A percentile compares a stretch with the other conserved stretches of the same genome.
phyloP scores from a whole-genome alignment of 2,797 vertebrate species.

The Tangara arthus region DNA sequence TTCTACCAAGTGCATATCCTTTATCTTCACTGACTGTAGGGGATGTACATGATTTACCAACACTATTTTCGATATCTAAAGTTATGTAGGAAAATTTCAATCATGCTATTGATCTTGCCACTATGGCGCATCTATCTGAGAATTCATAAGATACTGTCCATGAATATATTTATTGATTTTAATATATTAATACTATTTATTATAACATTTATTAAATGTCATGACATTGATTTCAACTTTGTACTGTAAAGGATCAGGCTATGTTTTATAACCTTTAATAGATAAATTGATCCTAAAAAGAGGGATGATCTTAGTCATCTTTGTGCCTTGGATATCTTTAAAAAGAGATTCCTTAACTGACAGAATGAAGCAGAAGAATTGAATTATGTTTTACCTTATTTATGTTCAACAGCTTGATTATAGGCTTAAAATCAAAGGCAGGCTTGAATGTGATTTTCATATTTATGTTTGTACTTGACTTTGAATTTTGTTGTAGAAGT shows the following conservation, averaged over 20 bases:
- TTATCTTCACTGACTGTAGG: not conserved
- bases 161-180: not conserved
- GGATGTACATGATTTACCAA: not conserved
- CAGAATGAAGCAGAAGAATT: not conserved
- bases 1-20: not conserved
- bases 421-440: not conserved
- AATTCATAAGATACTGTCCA: not conserved
- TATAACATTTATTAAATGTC: not conserved
- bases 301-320: not conserved
- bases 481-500: not conserved
- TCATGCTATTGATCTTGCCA: not conserved
- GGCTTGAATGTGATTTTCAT: not conserved
- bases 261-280: not conserved
- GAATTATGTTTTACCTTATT: not conserved
- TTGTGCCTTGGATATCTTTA: not conserved
- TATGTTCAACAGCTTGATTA: not conserved
- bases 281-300: not conserved
- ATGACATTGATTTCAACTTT: not conserved
- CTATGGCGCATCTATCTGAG: not conserved
- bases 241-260: not conserved
- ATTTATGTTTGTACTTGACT: not conserved
- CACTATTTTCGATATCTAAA: not conserved
- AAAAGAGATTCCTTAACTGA: not conserved
- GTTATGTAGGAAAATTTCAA: not conserved
- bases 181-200: not conserved